These are phyloP conservation scores for Phasianus colchicus DNA, from an alignment of 2,113 vertebrate species.

Conservation along the genomic window DNA sequence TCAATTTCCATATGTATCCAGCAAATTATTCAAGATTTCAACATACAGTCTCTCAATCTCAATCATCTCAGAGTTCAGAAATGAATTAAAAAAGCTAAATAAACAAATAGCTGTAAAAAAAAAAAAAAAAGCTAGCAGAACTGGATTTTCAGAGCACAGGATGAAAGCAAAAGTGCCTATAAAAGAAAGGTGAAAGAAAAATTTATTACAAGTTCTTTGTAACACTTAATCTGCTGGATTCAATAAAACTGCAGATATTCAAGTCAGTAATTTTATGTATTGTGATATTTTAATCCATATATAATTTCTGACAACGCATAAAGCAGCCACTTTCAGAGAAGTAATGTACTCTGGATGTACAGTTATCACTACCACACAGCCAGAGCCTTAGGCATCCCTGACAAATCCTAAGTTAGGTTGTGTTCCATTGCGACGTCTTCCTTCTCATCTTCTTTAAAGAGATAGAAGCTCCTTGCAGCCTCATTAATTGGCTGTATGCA, in stretches of 20 bases:
- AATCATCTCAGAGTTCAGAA: neutral
- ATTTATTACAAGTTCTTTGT: neutral
- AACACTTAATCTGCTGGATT: neutral
- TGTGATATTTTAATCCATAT: neutral
- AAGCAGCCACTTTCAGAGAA: neutral
- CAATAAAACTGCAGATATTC: neutral
- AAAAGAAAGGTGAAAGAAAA: neutral
- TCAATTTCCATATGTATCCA: neutral
- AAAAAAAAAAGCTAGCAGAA: neutral
- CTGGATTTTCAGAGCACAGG: neutral
- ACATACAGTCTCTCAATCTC: neutral
- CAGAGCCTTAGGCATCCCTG: neutral
- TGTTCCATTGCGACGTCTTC: neutral
- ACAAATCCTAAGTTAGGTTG: neutral
- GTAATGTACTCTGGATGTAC: neutral
- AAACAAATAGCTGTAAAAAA: neutral
- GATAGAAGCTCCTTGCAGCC: conserved; percentile 11
- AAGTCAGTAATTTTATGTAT: neutral
- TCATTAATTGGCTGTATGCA: conserved; percentile 44
- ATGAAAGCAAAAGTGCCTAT: neutral
- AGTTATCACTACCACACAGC: neutral
- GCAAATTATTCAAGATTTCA: neutral
- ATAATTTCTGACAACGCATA: neutral
- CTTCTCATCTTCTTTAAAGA: conserved; percentile 41
- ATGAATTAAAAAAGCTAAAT: neutral